Evolutionary conservation across 1,140 invertebrate genomes (phyloP).

Genomic region (Cyclargus thomasi): DNA sequence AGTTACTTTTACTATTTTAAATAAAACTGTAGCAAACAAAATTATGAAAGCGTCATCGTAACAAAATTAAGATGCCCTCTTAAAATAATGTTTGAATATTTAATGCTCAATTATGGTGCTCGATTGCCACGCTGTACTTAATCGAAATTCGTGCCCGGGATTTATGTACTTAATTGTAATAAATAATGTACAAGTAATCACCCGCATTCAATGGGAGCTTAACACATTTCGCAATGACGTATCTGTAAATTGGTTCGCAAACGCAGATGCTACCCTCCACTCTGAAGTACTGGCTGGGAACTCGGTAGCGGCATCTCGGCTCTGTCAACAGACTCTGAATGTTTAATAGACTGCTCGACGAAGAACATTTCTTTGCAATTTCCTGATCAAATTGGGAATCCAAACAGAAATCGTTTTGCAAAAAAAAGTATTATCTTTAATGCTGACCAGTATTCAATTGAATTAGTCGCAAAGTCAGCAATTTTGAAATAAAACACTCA

Average conservation of each 20-base stretch:
- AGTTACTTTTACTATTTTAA: background rate
- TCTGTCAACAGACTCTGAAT: conserved; percentile 26
- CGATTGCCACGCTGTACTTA: conserved; percentile 8
- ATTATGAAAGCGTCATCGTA: background rate
- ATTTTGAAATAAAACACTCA: background rate
- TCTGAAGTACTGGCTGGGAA: conserved; percentile 31
- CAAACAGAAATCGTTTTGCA: no score
- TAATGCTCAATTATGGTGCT: conserved; percentile 12
- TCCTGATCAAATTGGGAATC: no score
- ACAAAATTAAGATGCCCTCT: conserved; percentile 9
- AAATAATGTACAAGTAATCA: conserved; percentile 17
- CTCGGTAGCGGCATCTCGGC: conserved; percentile 33
- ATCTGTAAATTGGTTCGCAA: conserved; percentile 36
- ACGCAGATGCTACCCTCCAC: conserved; percentile 33
- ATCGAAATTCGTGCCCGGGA: background rate
- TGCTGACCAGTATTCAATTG: background rate
- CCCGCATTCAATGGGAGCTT: background rate
- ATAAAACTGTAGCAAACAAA: conserved; percentile 4
- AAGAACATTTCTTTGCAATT: no score
- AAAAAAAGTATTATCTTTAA: background rate
- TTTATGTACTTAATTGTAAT: conserved; percentile 13
- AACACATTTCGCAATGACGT: conserved; percentile 35
- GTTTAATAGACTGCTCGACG: background rate
- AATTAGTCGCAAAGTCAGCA: background rate
- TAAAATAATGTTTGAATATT: conserved; percentile 15